Conservation (phyloP, 2,888 invertebrate species). For the Hermaeophaga mercurialis region DNA sequence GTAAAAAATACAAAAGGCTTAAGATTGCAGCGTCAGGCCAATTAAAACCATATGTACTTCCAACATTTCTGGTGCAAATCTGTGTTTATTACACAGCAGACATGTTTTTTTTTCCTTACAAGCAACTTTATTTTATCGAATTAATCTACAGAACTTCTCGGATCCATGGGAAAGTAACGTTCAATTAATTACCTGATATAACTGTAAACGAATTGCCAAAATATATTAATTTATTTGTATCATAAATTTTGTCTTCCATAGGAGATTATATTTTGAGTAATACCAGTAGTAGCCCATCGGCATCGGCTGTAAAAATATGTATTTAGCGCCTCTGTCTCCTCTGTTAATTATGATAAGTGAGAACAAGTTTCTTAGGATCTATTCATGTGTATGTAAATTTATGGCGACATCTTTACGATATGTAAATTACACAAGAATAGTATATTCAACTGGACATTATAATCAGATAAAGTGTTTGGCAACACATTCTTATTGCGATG, state of each 20-base stretch:
- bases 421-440: slow-evolving; percentile 35
- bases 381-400: slow-evolving; percentile 29
- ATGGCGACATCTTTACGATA: slow-evolving; percentile 38
- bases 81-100: no score
- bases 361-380: slow-evolving; percentile 31
- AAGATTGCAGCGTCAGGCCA: no score
- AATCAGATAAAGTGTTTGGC: slow-evolving; percentile 19
- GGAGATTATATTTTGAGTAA: slow-evolving; percentile 20
- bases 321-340: slow-evolving; percentile 15
- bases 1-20: no score
- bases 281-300: slow-evolving; percentile 21
- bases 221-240: slow-evolving; percentile 4
- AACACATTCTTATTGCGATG: slow-evolving; percentile 10
- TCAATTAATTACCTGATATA: no score
- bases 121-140: no score
- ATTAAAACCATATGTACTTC: no score
- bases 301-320: slow-evolving; percentile 22
- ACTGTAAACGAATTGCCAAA: slow-evolving; percentile 2
- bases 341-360: slow-evolving; percentile 29
- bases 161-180: no score
- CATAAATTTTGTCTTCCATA: slow-evolving; percentile 7
- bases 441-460: slow-evolving; percentile 18
- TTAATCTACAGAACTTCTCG: no score
- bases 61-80: no score
- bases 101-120: no score